These are phyloP conservation scores for Agrotis ipsilon DNA, from an alignment of 2,888 invertebrate genomes.

Conservation along the genomic window DNA sequence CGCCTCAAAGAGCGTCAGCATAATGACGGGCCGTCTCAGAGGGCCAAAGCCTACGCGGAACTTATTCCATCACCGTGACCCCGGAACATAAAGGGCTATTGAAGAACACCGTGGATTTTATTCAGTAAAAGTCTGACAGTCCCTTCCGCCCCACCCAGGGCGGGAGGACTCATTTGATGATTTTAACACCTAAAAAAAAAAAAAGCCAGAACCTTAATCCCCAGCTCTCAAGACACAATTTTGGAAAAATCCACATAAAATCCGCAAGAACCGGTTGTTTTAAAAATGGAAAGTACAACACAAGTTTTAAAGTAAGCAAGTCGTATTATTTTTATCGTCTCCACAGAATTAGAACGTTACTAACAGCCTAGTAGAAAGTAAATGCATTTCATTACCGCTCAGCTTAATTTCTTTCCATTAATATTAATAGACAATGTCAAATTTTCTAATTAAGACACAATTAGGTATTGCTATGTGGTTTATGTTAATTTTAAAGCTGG, in stretches of 20 bases:
- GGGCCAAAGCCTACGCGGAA: no score
- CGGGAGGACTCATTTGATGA: no score
- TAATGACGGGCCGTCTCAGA: no score
- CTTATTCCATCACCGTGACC: no score
- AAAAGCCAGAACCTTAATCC: background rate
- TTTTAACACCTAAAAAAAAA: no score
- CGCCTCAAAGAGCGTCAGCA: no score
- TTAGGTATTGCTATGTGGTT: slow-evolving; percentile 50
- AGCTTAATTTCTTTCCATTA: slow-evolving; percentile 72
- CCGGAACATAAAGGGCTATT: no score
- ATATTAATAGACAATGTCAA: slow-evolving; percentile 69
- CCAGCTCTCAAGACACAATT: slow-evolving; percentile 16
- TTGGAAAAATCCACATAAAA: slow-evolving; percentile 20
- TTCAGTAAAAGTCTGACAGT: no score
- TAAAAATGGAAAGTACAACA: slow-evolving; percentile 73
- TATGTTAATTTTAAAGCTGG: slow-evolving; percentile 45
- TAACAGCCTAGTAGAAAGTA: slow-evolving; percentile 82
- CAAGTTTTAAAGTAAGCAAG: slow-evolving; percentile 56
- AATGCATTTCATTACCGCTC: slow-evolving; percentile 65
- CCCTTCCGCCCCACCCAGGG: no score
- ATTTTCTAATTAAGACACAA: slow-evolving; percentile 67
- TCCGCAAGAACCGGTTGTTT: slow-evolving; percentile 50
- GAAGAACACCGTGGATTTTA: no score
- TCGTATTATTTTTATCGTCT: slow-evolving; percentile 76
- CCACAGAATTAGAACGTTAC: slow-evolving; percentile 79